Percentiles rank a stretch among this genome's conserved stretches.
These are phyloP conservation scores for Malurus elegans DNA, from an alignment of 2,113 vertebrate genomes.

Conservation along the genomic window DNA sequence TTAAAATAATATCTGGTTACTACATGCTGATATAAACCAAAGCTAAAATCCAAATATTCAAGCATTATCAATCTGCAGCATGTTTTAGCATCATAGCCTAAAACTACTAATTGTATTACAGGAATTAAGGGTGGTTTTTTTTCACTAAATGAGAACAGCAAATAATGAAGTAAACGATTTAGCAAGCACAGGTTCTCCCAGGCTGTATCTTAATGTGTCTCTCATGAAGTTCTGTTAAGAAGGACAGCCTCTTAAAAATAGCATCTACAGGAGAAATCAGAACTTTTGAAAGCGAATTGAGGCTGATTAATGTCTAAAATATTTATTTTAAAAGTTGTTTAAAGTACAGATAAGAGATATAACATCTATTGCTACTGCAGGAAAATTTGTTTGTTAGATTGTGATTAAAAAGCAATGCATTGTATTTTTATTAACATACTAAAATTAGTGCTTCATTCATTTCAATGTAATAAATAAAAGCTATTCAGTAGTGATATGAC, in stretches of 20 bases:
- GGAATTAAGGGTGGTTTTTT: not conserved
- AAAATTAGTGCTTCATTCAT: not conserved
- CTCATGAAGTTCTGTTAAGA: not conserved
- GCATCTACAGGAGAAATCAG: not conserved
- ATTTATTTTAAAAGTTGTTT: not conserved
- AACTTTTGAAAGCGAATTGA: not conserved
- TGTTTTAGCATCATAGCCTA: not conserved
- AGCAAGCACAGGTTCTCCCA: not conserved
- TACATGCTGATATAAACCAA: not conserved
- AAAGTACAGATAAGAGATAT: not conserved
- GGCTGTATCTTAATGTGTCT: not conserved
- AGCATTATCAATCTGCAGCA: not conserved
- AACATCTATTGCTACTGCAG: accelerated
- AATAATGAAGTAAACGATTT: not conserved
- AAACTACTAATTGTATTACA: not conserved
- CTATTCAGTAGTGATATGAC: not conserved
- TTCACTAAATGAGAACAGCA: not conserved
- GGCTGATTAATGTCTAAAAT: not conserved
- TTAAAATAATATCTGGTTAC: not conserved
- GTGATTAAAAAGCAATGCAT: not conserved
- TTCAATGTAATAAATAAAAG: not conserved
- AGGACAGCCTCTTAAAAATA: not conserved
- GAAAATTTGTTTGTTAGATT: not conserved
- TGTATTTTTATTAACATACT: not conserved
- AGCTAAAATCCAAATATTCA: not conserved